These are phyloP conservation scores for Coptodon bakossiorum DNA, from an alignment of 2,113 vertebrate species.

Conservation along the genomic window DNA sequence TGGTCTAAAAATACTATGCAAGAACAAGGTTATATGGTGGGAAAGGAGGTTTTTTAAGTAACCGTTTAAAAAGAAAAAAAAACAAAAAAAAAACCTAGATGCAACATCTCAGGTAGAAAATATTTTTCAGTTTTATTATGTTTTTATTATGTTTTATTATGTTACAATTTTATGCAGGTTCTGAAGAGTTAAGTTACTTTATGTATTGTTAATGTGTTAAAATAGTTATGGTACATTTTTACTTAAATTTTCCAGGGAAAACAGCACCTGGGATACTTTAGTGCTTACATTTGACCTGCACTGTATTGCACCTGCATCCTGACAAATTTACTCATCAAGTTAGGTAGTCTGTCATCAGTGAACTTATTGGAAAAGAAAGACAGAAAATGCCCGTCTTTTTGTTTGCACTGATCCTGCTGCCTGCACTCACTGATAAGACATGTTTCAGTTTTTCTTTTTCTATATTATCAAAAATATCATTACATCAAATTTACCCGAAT, in stretches of 20 bases:
- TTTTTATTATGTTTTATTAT: no score
- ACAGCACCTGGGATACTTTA: not conserved
- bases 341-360: not conserved
- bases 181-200: not conserved
- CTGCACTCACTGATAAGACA: not conserved
- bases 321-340: not conserved
- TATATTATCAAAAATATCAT: not conserved
- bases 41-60: not conserved
- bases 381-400: not conserved
- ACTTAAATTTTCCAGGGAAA: not conserved
- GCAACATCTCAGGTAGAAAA: not conserved
- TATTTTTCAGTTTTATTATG: not conserved
- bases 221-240: not conserved
- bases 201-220: not conserved
- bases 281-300: not conserved
- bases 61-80: not conserved
- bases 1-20: not conserved
- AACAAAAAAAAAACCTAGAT: not conserved
- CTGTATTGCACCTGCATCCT: not conserved
- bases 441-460: not conserved
- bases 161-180: no score
- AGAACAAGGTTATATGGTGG: not conserved
- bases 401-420: not conserved
- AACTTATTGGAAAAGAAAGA: not conserved
- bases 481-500: not conserved